A percentile compares a stretch with the other conserved stretches of the same genome.
These are phyloP conservation scores for Drosophila leonis DNA, from an alignment of 2,888 invertebrate species.

Conservation along the genomic window DNA sequence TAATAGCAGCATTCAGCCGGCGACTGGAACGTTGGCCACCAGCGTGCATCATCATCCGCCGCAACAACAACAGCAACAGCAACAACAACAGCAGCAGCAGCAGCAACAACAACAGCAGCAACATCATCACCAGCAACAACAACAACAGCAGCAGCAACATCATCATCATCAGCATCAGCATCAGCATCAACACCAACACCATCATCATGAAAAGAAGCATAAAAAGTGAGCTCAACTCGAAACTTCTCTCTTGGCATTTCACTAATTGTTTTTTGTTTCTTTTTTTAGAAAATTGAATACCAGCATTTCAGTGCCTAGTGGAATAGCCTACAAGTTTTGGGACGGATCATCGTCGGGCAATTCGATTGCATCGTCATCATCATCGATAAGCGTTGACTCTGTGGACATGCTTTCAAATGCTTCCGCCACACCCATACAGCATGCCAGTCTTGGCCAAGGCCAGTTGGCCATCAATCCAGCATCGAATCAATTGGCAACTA, in stretches of 20 bases:
- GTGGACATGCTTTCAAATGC: conserved; percentile 69
- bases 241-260: too few species aligned
- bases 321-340: conserved; percentile 52
- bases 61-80: conserved; percentile 76
- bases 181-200: conserved; percentile 35
- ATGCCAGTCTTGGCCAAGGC: conserved; percentile 39
- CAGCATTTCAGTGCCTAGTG: conserved; percentile 49
- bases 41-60: conserved; percentile 78
- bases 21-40: conserved; percentile 86
- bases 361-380: conserved; percentile 80
- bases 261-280: background rate
- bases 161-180: background rate
- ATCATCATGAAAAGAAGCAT: conserved; percentile 77
- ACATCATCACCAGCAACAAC: conserved; percentile 85
- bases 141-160: conserved; percentile 74
- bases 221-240: conserved; percentile 65
- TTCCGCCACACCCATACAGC: conserved; percentile 42
- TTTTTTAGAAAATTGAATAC: conserved; percentile 73
- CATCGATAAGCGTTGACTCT: conserved; percentile 79
- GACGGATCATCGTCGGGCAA: conserved; percentile 78
- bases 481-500: conserved; percentile 30
- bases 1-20: conserved; percentile 87
- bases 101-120: conserved; percentile 85
- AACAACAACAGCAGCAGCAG: conserved; percentile 26
- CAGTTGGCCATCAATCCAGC: conserved; percentile 26